Evolutionary conservation across 2,797 vertebrate genomes (phyloP).

Genomic region (Enoplosus armatus): DNA sequence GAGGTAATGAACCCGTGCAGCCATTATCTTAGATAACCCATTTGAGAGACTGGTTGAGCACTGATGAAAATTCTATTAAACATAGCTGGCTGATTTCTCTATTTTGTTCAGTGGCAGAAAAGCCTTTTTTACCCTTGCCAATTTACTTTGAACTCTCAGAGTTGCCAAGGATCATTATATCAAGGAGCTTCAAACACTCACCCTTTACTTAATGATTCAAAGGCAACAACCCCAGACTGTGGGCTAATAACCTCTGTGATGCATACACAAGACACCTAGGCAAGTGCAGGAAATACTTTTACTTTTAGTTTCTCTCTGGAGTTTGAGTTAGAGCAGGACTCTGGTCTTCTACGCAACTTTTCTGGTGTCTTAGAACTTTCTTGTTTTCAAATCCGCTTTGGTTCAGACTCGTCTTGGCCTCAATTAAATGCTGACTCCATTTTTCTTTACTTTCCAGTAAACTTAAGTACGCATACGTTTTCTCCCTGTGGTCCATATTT

Average conservation of each 20-base stretch:
- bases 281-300: constrained; percentile 39
- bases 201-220: constrained; percentile 85
- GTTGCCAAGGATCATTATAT: constrained; percentile 87
- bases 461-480: constrained; percentile 12
- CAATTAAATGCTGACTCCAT: constrained; percentile 41
- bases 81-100: constrained; percentile 88
- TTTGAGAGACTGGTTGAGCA: constrained; percentile 87
- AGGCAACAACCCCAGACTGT: constrained; percentile 79
- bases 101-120: constrained; percentile 84
- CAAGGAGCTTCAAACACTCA: constrained; percentile 85
- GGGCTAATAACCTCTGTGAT: constrained; percentile 79
- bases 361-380: constrained; percentile 19
- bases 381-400: constrained; percentile 12
- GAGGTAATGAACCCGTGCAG: constrained; percentile 88
- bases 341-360: constrained; percentile 31
- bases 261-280: constrained; percentile 68
- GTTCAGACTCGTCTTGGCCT: not conserved
- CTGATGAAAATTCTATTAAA: constrained; percentile 90
- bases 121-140: constrained; percentile 82
- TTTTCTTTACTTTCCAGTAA: constrained; percentile 11
- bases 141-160: constrained; percentile 87
- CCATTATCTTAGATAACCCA: constrained; percentile 89
- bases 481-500: not conserved
- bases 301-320: constrained; percentile 32
- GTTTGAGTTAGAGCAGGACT: constrained; percentile 24